Evolutionary conservation across 2,113 vertebrate species (phyloP).

Genomic region (Xenotilapia leptura): DNA sequence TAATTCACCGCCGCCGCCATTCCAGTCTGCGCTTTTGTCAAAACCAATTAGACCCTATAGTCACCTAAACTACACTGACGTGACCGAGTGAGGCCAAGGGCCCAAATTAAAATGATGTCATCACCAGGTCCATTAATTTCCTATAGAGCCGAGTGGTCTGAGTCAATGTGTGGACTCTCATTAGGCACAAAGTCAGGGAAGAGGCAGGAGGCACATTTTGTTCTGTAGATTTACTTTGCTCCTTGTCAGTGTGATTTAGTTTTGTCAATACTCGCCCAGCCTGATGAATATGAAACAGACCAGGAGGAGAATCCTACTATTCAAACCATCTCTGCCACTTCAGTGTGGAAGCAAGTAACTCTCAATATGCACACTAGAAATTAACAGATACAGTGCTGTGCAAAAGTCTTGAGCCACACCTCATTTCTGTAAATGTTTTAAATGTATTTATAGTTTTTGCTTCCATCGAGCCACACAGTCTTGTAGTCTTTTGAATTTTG

Average conservation of each 20-base stretch:
- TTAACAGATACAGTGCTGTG: neutral
- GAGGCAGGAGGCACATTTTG: neutral
- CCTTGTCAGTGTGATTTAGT: neutral
- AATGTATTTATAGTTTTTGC: neutral
- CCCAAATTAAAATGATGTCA: constrained; percentile 2
- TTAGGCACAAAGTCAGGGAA: neutral
- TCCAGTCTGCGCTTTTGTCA: neutral
- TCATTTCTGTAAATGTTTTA: neutral
- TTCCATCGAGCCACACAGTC: accelerated
- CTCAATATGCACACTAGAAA: neutral
- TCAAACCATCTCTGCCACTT: neutral
- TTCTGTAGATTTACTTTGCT: neutral
- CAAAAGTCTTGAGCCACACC: neutral
- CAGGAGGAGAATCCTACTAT: neutral
- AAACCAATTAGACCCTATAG: neutral
- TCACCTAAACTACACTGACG: neutral
- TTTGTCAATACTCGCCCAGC: neutral
- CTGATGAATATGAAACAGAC: neutral
- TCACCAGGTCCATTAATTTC: constrained; percentile 10
- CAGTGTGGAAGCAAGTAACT: neutral
- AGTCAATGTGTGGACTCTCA: neutral
- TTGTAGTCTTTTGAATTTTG: neutral
- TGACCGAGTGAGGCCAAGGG: neutral
- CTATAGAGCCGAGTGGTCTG: neutral
- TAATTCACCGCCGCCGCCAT: neutral